A percentile compares a stretch with the other conserved stretches of the same genome.
These are phyloP conservation scores for Siphamia tubifer DNA, from an alignment of 2,113 vertebrate species.

Conservation along the genomic window DNA sequence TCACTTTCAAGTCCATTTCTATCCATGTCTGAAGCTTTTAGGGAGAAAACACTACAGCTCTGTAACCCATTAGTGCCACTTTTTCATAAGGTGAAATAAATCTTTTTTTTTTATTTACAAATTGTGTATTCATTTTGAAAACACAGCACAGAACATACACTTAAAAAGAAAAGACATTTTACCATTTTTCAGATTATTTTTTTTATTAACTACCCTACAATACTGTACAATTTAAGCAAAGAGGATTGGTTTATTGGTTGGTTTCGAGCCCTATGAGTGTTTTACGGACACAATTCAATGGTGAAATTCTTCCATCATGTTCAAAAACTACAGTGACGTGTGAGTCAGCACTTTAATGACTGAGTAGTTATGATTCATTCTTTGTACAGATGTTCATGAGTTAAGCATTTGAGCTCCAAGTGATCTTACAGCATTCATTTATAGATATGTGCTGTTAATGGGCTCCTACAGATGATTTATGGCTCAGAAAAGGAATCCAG, in stretches of 20 bases:
- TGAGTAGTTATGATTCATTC: neutral
- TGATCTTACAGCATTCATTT: neutral
- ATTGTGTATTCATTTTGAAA: neutral
- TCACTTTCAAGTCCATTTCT: neutral
- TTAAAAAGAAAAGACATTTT: neutral
- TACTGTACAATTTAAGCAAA: conserved; percentile 25
- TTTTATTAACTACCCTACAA: conserved; percentile 47
- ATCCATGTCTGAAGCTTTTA: neutral
- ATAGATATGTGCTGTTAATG: neutral
- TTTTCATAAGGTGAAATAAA: conserved; percentile 42
- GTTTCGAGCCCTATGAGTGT: neutral
- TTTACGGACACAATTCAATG: neutral
- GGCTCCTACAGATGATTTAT: neutral
- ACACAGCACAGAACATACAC: neutral
- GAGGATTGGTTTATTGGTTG: neutral
- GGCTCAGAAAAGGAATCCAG: neutral
- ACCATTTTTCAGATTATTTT: conserved; percentile 3
- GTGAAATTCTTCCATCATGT: neutral
- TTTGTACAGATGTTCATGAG: neutral
- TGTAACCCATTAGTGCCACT: conserved; percentile 26
- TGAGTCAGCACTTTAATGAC: neutral
- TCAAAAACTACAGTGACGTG: conserved; percentile 3
- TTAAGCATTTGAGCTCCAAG: neutral
- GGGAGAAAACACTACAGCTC: conserved; percentile 14
- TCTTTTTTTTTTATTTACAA: conserved; percentile 1